Base-by-base conservation (phyloP, 2,797 vertebrate species). In the Enteromius viviparus region DNA sequence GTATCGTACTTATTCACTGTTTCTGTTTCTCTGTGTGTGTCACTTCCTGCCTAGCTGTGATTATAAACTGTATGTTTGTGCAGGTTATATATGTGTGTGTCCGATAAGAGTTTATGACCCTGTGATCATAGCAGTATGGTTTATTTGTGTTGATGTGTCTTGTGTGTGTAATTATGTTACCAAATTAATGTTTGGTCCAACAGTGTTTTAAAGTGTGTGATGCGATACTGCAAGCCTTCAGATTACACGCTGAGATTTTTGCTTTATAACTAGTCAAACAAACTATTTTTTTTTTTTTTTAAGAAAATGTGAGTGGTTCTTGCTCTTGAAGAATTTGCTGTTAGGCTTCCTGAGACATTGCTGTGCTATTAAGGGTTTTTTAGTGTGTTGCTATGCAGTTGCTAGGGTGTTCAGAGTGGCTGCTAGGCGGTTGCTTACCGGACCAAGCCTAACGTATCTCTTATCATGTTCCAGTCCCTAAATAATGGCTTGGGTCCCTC, bases 1-100 rank as follows among this genome's bases (percentile, higher is more conserved):
- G 96, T 98, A 99, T 96, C 58, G 95, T 98, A 96, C 95, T 92
- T 89, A 69, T 94, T 95, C 90, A 87, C 87, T 95, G 89, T 95
- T 65, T 70, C 68, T 91, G 71, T 90, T 55, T 84, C 14, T 88
- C 76, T 89, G 80, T 90, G 71, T 88, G 64, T 83, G 69, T 83
- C 49, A 68, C 21, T 74, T 60, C n/a, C 29, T 72, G 26, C 26
- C 53, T 75, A 23, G 11, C 53, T 84, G 53, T 86, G 82, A 51
- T 53, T 32, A 42, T 70, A 23, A 82, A 12, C 49, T 71, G 19
- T 68, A 12, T 69, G 34, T 79, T 21, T 65, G 10, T 55, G 40
- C 62, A 72, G 42, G 80, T 64, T 47, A 26, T 71, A 58, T 70
- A 17, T 68, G 32, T 58, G 37, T 45, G 23, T 49, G 75, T 47